phyloP scores from a whole-genome alignment of 2,888 invertebrate genomes.

The Eristalinus aeneus region DNA sequence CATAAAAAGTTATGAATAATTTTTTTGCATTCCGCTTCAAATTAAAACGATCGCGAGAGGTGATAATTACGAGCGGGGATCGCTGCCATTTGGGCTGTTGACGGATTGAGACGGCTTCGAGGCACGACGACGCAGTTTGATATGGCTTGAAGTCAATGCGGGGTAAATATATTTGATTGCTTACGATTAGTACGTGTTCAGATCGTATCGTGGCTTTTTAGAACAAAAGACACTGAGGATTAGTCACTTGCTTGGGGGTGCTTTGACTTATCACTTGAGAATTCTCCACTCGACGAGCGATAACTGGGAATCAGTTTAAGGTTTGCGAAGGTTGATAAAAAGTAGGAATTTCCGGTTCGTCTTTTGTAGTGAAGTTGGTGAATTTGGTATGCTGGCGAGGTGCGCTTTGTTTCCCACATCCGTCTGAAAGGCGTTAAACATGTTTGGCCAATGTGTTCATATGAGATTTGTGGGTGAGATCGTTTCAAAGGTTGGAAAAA shows the following conservation, averaged over 20 bases:
- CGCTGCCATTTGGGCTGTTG: background rate
- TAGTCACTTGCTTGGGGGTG: background rate
- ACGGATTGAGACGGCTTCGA: background rate
- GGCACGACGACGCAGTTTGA: background rate
- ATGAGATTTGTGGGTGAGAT: background rate
- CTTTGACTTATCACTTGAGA: background rate
- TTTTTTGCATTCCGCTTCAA: background rate
- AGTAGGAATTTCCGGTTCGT: background rate
- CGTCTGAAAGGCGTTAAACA: background rate
- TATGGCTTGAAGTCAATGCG: background rate
- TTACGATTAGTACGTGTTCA: background rate
- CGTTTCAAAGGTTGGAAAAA: too few species aligned
- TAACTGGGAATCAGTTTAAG: background rate
- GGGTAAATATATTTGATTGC: background rate
- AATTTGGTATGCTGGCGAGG: background rate
- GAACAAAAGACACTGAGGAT: background rate
- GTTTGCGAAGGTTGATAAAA: background rate
- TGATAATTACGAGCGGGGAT: background rate
- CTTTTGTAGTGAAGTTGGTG: background rate
- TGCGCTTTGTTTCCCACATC: background rate
- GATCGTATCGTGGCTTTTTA: background rate
- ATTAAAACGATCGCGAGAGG: background rate
- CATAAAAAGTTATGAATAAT: background rate
- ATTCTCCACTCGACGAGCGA: background rate
- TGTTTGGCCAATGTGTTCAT: background rate